Evolutionary conservation across 2,888 invertebrate genomes (phyloP).

Genomic region (Tetheella fluctuosa): DNA sequence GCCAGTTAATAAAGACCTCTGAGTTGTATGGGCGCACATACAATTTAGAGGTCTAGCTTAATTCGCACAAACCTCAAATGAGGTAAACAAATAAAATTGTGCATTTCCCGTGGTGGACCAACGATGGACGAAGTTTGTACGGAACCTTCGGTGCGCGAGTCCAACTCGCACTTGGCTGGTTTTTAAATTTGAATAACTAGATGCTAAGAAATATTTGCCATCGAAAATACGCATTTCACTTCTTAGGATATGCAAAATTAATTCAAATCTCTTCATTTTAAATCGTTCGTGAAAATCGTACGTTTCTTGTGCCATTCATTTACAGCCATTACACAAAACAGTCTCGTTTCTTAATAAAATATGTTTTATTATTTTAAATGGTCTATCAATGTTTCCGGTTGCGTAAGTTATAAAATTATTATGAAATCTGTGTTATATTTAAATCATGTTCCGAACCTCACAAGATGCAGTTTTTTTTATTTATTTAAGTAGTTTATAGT

Average conservation of each 20-base stretch:
- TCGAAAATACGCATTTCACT: conserved; percentile 1
- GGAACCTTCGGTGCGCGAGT: too few relatives aligned
- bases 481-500: too few relatives aligned
- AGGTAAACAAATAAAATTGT: too few relatives aligned
- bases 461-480: too few relatives aligned
- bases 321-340: background rate
- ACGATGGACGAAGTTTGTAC: too few relatives aligned
- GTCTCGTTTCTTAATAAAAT: background rate
- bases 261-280: background rate
- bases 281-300: conserved; percentile 1
- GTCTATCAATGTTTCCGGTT: conserved; percentile 5
- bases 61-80: too few relatives aligned
- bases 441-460: background rate
- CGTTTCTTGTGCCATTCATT: conserved; percentile 2
- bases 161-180: too few relatives aligned
- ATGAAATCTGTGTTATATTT: background rate
- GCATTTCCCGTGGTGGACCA: too few relatives aligned
- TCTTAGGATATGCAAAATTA: background rate
- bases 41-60: too few relatives aligned
- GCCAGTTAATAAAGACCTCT: too few relatives aligned
- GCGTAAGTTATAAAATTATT: background rate
- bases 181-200: too few relatives aligned
- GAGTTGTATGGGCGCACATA: too few relatives aligned
- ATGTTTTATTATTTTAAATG: background rate
- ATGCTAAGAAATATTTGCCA: background rate